Conservation (phyloP, 2,113 vertebrate genomes). For the Sminthopsis crassicaudata region DNA sequence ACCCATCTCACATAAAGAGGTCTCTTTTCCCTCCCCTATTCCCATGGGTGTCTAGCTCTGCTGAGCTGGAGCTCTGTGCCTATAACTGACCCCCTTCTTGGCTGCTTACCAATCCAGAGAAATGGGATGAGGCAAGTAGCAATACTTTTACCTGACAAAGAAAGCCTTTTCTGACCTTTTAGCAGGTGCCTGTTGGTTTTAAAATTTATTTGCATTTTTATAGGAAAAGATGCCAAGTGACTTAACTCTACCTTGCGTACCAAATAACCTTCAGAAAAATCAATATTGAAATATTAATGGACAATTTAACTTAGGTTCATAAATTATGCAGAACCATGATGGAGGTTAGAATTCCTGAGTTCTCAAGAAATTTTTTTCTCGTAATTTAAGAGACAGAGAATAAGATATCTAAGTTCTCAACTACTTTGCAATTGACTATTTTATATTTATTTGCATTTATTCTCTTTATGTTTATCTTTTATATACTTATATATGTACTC, state of each 20-base stretch:
- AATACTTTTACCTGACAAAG: neutral
- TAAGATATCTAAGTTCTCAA: neutral
- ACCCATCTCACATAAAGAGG: neutral
- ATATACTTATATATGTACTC: neutral
- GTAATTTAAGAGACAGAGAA: neutral
- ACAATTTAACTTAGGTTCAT: neutral
- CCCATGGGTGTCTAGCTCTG: neutral
- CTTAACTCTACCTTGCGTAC: neutral
- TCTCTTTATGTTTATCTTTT: neutral
- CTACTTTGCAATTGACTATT: neutral
- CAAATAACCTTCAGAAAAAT: slow-evolving; percentile 3
- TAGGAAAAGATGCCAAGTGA: slow-evolving; percentile 11
- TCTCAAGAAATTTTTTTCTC: neutral
- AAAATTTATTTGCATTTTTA: slow-evolving; percentile 19
- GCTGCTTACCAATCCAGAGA: neutral
- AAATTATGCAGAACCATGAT: neutral
- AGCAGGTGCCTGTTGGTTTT: neutral
- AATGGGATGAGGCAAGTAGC: neutral
- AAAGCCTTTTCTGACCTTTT: slow-evolving; percentile 19
- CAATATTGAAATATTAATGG: slow-evolving; percentile 1
- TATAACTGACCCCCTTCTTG: neutral
- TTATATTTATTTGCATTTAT: neutral
- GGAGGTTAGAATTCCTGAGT: neutral
- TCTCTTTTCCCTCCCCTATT: neutral
- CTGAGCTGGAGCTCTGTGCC: neutral